These are phyloP conservation scores for Enteromius afrohamiltoni DNA, from an alignment of 2,797 vertebrate genomes.

Conservation along the genomic window DNA sequence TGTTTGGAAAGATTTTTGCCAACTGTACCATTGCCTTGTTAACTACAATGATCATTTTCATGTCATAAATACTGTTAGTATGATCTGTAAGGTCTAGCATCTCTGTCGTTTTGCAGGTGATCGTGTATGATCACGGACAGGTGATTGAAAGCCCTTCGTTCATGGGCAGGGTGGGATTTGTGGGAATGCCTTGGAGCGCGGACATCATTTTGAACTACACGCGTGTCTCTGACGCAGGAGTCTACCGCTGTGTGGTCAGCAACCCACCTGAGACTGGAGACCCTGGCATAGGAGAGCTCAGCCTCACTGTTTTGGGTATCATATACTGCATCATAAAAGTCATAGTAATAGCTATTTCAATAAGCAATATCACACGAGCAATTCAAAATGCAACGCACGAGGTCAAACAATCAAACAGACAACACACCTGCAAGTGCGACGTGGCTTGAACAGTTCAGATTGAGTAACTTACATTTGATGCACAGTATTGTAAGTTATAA, in stretches of 20 bases:
- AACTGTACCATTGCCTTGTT: not conserved
- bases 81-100: not conserved
- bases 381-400: not conserved
- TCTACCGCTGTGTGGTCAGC: constrained; percentile 84
- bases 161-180: constrained; percentile 78
- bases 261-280: constrained; percentile 81
- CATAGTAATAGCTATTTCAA: not conserved
- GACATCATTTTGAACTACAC: constrained; percentile 82
- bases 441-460: not conserved
- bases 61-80: not conserved
- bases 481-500: not conserved
- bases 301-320: constrained; percentile 79
- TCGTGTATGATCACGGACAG: constrained; percentile 82
- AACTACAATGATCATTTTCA: not conserved
- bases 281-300: constrained; percentile 78
- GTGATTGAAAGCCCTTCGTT: constrained; percentile 80
- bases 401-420: not conserved
- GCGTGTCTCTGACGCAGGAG: constrained; percentile 76
- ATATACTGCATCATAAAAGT: not conserved
- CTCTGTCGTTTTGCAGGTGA: constrained; percentile 72
- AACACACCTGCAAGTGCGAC: not conserved
- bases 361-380: not conserved
- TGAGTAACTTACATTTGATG: not conserved
- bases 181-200: constrained; percentile 78
- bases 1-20: not conserved